Conservation (phyloP, 2,797 vertebrate species). For the Pitangus sulphuratus region DNA sequence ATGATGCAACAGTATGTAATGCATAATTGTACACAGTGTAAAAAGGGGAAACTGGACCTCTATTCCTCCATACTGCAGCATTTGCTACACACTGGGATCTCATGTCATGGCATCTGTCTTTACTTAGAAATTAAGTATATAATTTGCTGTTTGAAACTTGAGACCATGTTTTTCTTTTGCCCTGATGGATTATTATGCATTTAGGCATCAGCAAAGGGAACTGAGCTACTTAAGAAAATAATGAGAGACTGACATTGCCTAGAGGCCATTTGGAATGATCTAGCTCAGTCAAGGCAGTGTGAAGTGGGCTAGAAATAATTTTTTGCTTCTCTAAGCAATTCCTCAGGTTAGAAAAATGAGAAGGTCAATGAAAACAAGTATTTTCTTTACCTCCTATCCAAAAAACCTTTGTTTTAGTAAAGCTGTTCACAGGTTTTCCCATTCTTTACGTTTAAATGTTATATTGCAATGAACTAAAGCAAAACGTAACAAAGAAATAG, state of each 20-base stretch:
- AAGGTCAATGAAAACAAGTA: not conserved
- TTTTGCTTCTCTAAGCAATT: not conserved
- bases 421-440: not conserved
- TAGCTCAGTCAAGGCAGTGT: not conserved
- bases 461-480: not conserved
- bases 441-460: not conserved
- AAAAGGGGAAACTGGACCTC: not conserved
- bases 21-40: not conserved
- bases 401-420: not conserved
- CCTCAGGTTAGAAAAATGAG: not conserved
- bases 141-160: not conserved
- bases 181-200: not conserved
- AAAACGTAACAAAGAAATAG: not conserved
- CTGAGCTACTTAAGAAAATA: not conserved
- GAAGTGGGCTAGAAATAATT: not conserved
- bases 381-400: not conserved
- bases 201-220: not conserved
- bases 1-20: not conserved
- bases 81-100: not conserved
- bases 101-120: not conserved
- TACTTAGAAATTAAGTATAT: not conserved
- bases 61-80: accelerated
- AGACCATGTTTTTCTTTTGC: not conserved
- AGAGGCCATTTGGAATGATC: not conserved
- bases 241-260: not conserved